Conservation (phyloP, 2,888 invertebrate species). For the Pocota personata region DNA sequence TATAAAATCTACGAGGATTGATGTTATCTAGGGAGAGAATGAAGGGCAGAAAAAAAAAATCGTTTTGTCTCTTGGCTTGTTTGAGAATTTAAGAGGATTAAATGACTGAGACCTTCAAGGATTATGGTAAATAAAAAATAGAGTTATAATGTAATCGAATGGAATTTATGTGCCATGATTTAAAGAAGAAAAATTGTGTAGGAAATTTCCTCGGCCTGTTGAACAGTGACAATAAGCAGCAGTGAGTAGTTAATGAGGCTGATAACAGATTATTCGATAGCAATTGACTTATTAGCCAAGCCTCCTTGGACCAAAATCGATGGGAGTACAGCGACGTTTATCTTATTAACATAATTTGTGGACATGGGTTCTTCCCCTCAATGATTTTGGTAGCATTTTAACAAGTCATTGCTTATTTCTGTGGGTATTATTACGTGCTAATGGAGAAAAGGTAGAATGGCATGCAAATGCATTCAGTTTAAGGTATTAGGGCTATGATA, state of each 20-base stretch:
- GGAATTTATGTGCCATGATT: background rate
- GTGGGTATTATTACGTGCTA: background rate
- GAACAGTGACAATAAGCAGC: background rate
- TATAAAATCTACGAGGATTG: background rate
- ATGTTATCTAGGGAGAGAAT: background rate
- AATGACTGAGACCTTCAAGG: slow-evolving; percentile 13
- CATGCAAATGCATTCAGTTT: no score
- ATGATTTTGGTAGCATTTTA: background rate
- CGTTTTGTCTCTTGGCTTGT: background rate
- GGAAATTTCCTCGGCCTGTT: slow-evolving; percentile 6
- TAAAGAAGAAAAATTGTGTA: background rate
- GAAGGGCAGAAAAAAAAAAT: background rate
- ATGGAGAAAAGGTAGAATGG: no score
- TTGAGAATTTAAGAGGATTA: slow-evolving; percentile 22
- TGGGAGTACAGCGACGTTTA: background rate
- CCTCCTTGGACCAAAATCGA: background rate
- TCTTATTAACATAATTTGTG: background rate
- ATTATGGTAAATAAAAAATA: slow-evolving; percentile 37
- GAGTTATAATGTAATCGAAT: slow-evolving; percentile 13
- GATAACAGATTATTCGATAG: slow-evolving; percentile 34
- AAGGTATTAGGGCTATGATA: no score
- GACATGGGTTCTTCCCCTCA: background rate
- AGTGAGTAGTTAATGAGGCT: slow-evolving; percentile 5
- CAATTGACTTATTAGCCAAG: slow-evolving; percentile 7
- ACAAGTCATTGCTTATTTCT: background rate